Evolutionary conservation across 2,113 vertebrate genomes (phyloP).

Genomic region (Capra hircus): DNA sequence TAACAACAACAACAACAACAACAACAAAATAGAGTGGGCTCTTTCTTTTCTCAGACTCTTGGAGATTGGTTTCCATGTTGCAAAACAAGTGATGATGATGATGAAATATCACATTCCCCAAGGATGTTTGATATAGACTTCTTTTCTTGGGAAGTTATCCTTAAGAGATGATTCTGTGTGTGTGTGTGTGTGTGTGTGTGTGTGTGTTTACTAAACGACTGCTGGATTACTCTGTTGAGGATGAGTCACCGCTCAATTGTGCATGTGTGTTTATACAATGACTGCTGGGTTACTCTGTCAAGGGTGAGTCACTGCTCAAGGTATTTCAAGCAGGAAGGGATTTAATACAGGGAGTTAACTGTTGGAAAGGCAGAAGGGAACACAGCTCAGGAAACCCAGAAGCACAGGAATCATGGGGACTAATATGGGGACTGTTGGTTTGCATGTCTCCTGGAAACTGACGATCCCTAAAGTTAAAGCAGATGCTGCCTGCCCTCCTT

Average conservation of each 20-base stretch:
- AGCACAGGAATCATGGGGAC: not conserved
- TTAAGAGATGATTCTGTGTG: not conserved
- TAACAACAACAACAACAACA: not conserved
- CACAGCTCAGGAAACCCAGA: not conserved
- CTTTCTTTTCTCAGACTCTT: not conserved
- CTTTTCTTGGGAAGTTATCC: not conserved
- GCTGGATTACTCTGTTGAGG: no score
- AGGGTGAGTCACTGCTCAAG: not conserved
- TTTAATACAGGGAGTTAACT: not conserved
- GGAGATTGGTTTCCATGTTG: not conserved
- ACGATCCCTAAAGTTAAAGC: rapidly evolving
- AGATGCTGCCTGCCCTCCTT: not conserved
- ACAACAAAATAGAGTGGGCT: not conserved
- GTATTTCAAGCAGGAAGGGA: not conserved
- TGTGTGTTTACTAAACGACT: no score
- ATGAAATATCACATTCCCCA: not conserved
- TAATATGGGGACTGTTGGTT: not conserved
- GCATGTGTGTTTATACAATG: not conserved
- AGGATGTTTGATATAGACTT: not conserved
- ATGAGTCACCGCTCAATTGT: not conserved
- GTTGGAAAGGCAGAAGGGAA: not conserved
- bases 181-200: no score
- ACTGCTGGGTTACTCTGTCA: no score
- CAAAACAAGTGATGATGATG: not conserved
- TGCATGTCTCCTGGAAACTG: not conserved